Evolutionary conservation across 2,888 invertebrate species (phyloP), one percentile per base, ranked within the genome.

Genomic region (Mesorhabditis belari): DNA sequence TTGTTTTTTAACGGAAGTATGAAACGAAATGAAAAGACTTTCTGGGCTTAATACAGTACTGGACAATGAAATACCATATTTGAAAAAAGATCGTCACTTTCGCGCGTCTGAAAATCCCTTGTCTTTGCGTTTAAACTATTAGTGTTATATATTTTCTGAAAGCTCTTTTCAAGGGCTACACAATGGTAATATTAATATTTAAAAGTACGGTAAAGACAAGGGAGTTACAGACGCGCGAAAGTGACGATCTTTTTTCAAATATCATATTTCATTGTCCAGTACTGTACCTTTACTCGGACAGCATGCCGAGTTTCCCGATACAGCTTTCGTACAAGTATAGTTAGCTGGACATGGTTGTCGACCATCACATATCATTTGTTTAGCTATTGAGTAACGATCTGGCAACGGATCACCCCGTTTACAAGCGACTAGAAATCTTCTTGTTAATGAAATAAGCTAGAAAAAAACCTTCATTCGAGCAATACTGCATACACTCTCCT

Each of bases 261-360:
- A n/a, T n/a, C n/a, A n/a, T n/a, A n/a, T n/a, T n/a, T n/a, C n/a
- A n/a, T n/a, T n/a, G n/a, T n/a, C n/a, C n/a, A n/a, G n/a, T n/a
- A n/a, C n/a, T n/a, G n/a, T n/a, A 67, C 70, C 70, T 65, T 64
- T 64, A 54, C 71, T 71, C 21, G 73, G 74, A 60, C 74, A 74
- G 50, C 74, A 74, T 3, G 73, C 73, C 9, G 66, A 66, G 50
- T 58, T 67, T 3, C 69, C 67, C n/a, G 55, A 55, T n/a, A 26
- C 28, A 49, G 58, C 58, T 5, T 55, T 61, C 0, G 67, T 69
- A 52, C 74, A 74, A 1, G 71, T 71, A 58, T 74, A 73, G 52
- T 74, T 74, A 4, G 67, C 24, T 2, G 74, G 73, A 51, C 74
- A 74, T 49, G 72, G 70, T 26, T 63, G 63, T 50, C 70, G 65